Evolutionary conservation across 2,797 vertebrate genomes (phyloP).

Genomic region (Cottoperca gobio): DNA sequence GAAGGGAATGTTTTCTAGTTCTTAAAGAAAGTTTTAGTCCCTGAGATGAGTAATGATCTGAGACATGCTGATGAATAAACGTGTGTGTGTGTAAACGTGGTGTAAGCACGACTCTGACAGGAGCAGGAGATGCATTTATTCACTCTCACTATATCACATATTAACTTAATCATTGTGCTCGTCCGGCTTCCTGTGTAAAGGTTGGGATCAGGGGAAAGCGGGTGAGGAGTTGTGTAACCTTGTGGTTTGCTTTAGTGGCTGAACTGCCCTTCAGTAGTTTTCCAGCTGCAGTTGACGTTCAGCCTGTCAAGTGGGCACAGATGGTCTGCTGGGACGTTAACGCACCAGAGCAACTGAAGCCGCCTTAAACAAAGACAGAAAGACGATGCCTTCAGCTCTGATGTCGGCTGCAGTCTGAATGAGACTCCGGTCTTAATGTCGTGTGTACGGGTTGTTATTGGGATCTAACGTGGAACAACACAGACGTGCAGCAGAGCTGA

Average conservation of each 20-base stretch:
- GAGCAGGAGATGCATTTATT: neutral
- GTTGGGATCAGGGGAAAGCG: neutral
- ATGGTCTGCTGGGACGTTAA: slow-evolving; percentile 49
- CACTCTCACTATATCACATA: neutral
- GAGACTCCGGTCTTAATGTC: neutral
- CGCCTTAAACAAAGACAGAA: slow-evolving; percentile 3
- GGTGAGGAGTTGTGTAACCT: neutral
- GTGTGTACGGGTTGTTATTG: neutral
- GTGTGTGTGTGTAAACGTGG: too few relatives aligned
- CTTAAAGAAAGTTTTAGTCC: neutral
- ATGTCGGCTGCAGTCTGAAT: neutral
- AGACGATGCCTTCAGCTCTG: neutral
- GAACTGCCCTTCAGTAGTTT: slow-evolving; percentile 47
- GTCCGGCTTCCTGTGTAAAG: neutral
- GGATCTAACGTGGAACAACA: too few relatives aligned
- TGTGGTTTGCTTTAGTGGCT: neutral
- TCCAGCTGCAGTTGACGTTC: slow-evolving; percentile 55
- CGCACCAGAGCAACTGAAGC: slow-evolving; percentile 10
- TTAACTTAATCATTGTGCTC: neutral
- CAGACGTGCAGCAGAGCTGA: neutral
- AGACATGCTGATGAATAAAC: neutral
- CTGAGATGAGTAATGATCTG: neutral
- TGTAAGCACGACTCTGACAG: neutral
- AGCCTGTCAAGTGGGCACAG: slow-evolving; percentile 58
- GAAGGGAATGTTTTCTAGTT: neutral